Percentiles rank a stretch among this genome's conserved stretches.
Evolutionary conservation across 2,888 invertebrate species (phyloP).

Genomic region (Zaprionus bogoriensis): DNA sequence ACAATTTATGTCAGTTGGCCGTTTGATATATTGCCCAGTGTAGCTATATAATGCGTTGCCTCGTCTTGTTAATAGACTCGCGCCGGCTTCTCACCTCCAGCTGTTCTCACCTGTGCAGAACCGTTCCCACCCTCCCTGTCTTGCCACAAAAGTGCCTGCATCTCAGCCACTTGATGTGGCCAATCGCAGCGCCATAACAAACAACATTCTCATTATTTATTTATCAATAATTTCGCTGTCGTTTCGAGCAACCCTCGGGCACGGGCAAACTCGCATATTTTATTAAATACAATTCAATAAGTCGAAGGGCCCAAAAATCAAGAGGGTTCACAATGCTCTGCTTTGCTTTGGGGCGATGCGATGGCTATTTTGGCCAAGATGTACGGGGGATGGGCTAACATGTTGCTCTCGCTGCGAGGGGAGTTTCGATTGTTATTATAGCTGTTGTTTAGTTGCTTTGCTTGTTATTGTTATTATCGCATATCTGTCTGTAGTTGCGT

Average conservation of each 20-base stretch:
- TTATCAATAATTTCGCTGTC: slow-evolving; percentile 46
- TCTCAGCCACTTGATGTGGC: slow-evolving; percentile 45
- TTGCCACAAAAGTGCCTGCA: background rate
- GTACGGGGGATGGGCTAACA: slow-evolving; percentile 15
- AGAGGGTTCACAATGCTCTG: no score
- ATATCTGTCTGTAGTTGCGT: slow-evolving; percentile 38
- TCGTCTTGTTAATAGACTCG: slow-evolving; percentile 49
- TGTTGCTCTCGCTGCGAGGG: slow-evolving; percentile 37
- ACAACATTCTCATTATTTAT: slow-evolving; percentile 68
- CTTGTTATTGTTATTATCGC: slow-evolving; percentile 60
- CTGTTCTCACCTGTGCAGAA: slow-evolving; percentile 1
- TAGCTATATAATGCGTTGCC: slow-evolving; percentile 10
- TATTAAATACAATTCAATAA: slow-evolving; percentile 77
- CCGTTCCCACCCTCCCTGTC: background rate
- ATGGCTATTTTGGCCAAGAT: slow-evolving; percentile 65
- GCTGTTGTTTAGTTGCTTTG: slow-evolving; percentile 46
- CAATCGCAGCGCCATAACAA: slow-evolving; percentile 63
- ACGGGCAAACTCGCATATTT: slow-evolving; percentile 53
- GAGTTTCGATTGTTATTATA: slow-evolving; percentile 29
- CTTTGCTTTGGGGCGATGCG: slow-evolving; percentile 46
- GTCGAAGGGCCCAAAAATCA: slow-evolving; percentile 7
- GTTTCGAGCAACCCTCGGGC: slow-evolving; percentile 44
- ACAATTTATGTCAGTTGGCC: slow-evolving; percentile 70
- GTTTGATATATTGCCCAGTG: slow-evolving; percentile 58
- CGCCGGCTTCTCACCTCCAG: slow-evolving; percentile 12